Percentiles rank a stretch among this genome's conserved stretches.
Evolutionary conservation across 2,797 vertebrate genomes (phyloP).

Genomic region (Babyrousa celebensis): DNA sequence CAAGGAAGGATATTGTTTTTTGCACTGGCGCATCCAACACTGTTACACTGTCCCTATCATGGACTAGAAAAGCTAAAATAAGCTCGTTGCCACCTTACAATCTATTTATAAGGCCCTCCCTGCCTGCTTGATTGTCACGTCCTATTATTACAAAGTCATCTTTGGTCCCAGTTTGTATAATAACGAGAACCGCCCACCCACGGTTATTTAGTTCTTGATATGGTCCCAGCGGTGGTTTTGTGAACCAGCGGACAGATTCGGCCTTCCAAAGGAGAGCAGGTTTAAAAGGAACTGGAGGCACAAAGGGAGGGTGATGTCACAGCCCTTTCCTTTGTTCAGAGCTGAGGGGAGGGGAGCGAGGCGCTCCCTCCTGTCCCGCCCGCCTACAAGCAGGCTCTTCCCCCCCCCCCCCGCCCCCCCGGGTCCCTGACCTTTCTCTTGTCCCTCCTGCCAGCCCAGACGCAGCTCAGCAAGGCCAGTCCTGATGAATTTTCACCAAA

Average conservation of each 20-base stretch:
- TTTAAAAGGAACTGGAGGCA: constrained; percentile 27
- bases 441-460: background rate
- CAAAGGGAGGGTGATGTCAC: background rate
- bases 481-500: background rate
- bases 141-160: constrained; percentile 66
- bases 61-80: constrained; percentile 61
- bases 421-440: background rate
- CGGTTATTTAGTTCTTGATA: constrained; percentile 15
- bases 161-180: constrained; percentile 55
- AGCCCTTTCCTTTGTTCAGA: background rate
- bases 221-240: background rate
- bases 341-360: fast-evolving
- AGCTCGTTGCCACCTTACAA: constrained; percentile 35
- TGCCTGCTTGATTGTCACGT: constrained; percentile 1
- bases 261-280: background rate
- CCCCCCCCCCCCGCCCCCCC: too few species aligned
- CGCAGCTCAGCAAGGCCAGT: background rate
- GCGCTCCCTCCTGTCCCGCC: too few species aligned
- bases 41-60: background rate
- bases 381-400: too few species aligned
- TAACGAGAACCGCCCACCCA: constrained; percentile 49
- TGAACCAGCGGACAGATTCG: background rate
- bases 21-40: background rate
- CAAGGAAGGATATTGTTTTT: background rate
- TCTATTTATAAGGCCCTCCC: constrained; percentile 75